A percentile compares a stretch with the other conserved stretches of the same genome.
These are phyloP conservation scores for Imbricaverruca yamaguchii DNA, from an alignment of 2,888 invertebrate species.

Conservation along the genomic window DNA sequence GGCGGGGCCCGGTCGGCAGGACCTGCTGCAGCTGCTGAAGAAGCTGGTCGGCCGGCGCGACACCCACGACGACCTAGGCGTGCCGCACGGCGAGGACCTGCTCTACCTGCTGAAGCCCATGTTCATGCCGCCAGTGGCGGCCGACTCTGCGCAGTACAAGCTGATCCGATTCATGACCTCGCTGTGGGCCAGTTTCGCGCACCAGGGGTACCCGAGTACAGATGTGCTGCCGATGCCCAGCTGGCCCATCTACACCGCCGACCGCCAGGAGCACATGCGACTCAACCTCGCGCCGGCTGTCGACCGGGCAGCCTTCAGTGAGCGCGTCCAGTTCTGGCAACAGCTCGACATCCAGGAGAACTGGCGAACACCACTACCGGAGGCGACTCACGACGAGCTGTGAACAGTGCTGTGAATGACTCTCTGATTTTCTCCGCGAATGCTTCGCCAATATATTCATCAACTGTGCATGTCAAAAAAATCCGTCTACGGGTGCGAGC, in stretches of 20 bases:
- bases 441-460: no score
- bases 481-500: no score
- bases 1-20: not conserved
- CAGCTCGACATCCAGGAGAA: not conserved
- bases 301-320: not conserved
- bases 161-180: not conserved
- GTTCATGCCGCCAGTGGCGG: not conserved
- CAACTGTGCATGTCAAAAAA: no score
- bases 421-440: no score
- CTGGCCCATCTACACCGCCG: not conserved
- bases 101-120: not conserved
- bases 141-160: not conserved
- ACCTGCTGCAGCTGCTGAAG: not conserved
- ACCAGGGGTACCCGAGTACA: not conserved
- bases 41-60: not conserved
- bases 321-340: not conserved
- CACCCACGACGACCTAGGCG: not conserved
- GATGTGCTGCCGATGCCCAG: not conserved
- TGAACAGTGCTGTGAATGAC: not conserved
- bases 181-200: slow-evolving; percentile 6
- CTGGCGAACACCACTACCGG: not conserved
- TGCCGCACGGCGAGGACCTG: not conserved
- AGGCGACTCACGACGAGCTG: not conserved
- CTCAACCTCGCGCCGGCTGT: not conserved
- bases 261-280: not conserved